These are phyloP conservation scores for Epirrita christyi DNA, from an alignment of 2,888 invertebrate genomes.

Conservation along the genomic window DNA sequence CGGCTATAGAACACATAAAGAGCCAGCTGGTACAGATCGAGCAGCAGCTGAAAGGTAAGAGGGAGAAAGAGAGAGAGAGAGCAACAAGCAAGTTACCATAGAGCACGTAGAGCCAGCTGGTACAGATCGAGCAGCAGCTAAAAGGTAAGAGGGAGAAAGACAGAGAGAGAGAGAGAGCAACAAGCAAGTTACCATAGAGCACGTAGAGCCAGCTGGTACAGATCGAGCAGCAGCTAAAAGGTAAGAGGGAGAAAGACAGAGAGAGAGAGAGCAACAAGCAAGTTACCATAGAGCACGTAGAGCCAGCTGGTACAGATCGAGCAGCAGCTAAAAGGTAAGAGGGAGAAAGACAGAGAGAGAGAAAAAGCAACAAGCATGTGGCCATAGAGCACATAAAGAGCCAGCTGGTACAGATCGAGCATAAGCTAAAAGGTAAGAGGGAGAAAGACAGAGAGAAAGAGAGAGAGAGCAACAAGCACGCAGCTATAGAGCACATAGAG, in stretches of 20 bases:
- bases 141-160: slow-evolving; percentile 53
- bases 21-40: slow-evolving; percentile 77
- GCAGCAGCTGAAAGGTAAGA: slow-evolving; percentile 59
- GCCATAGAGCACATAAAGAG: no score
- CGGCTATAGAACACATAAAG: slow-evolving; percentile 79
- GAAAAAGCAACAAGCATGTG: slow-evolving; percentile 13
- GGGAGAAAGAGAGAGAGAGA: slow-evolving; percentile 32
- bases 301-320: slow-evolving; percentile 77
- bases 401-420: no score
- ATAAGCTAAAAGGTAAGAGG: no score
- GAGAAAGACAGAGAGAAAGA: no score
- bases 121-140: slow-evolving; percentile 75
- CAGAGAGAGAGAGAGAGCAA: slow-evolving; percentile 46
- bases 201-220: slow-evolving; percentile 76
- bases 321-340: slow-evolving; percentile 67
- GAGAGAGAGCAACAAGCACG: no score
- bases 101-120: slow-evolving; percentile 76
- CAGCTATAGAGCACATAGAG: no score
- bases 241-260: slow-evolving; percentile 49
- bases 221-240: slow-evolving; percentile 64
- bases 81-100: slow-evolving; percentile 68
- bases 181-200: slow-evolving; percentile 76
- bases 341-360: slow-evolving; percentile 46
- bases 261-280: slow-evolving; percentile 47
- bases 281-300: slow-evolving; percentile 76